Evolutionary conservation across 2,113 vertebrate genomes (phyloP), one percentile per base, ranked within the genome.

Genomic region (Seriola dumerili): DNA sequence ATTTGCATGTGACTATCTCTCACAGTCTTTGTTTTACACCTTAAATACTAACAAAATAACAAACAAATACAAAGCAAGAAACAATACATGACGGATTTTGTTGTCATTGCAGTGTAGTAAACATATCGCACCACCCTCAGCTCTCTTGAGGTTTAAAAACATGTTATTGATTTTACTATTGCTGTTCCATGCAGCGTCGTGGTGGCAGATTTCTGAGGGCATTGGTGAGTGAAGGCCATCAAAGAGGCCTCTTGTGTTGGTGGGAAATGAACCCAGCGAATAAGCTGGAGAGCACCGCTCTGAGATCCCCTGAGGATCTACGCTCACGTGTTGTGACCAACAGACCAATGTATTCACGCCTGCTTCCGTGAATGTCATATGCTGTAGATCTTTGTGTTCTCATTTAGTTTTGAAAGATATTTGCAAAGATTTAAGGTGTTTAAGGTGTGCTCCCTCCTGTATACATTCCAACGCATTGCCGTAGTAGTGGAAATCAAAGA

Each of bases 111-210:
- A 34, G 80, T 66, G 67, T 38, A 46, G 81, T 82, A 63, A 88
- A 75, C 77, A 76, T 83, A 63, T 46, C 44, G 76, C 68, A 50
- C 25, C 68, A 38, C 52, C 55, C 38, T 21, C 36, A 2, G n/a
- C 71, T 72, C 84, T 86, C 82, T 72, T 3, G 69, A 78, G 88
- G 58, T 78, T 80, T 81, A 38, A 80, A 79, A 88, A 72, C 78
- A 66, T 62, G 17, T 44, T 91, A 93, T 93, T 88, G 89, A 93
- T 94, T 89, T 82, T 76, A 52, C 44, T 50, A 55, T 74, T 77
- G 80, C 68, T 68, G 64, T 46, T 81, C 70, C 63, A 46, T 76
- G 76, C 76, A 54, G 70, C 9, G 14, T n/a, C 34, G 38, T 63
- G 21, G 80, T 50, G 48, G 34, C 67, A 61, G 36, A 78, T 85